phyloP scores from a whole-genome alignment of 1,140 invertebrate genomes.

The Conopomorpha cramerella region DNA sequence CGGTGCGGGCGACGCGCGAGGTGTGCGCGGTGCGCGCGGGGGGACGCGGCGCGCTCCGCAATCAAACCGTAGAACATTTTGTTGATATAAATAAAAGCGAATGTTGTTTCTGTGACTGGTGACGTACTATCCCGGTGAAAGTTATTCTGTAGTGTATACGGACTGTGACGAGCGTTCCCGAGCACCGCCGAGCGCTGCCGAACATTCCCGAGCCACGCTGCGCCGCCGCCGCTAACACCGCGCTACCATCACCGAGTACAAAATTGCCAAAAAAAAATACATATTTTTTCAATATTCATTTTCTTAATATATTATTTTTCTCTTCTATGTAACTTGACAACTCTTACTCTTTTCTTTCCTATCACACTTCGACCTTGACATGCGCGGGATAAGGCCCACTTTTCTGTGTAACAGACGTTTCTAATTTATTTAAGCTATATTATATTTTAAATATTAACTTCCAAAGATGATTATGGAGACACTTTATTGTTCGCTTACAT shows the following conservation, averaged over 20 bases:
- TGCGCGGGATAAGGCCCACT: too few relatives aligned
- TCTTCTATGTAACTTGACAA: not conserved
- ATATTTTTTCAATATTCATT: constrained; percentile 8
- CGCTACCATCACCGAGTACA: constrained; percentile 49
- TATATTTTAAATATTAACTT: too few relatives aligned
- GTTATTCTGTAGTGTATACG: not conserved
- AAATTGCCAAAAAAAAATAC: constrained; percentile 53
- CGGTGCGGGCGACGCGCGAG: too few relatives aligned
- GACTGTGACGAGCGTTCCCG: not conserved
- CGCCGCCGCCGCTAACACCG: too few relatives aligned
- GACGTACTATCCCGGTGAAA: constrained; percentile 8
- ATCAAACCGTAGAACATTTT: constrained; percentile 47
- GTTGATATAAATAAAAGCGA: constrained; percentile 47
- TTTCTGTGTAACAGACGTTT: not conserved
- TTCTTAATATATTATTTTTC: constrained; percentile 6
- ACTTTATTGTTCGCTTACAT: too few relatives aligned
- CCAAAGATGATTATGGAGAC: too few relatives aligned
- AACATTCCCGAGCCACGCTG: too few relatives aligned
- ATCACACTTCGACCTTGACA: not conserved
- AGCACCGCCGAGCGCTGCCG: too few relatives aligned
- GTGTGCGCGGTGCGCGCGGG: constrained; percentile 18
- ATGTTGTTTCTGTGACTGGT: constrained; percentile 39
- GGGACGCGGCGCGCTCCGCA: constrained; percentile 9
- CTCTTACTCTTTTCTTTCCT: not conserved
- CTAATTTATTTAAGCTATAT: not conserved